Conservation (phyloP, 2,797 vertebrate genomes). For the Sorex maritimensis region DNA sequence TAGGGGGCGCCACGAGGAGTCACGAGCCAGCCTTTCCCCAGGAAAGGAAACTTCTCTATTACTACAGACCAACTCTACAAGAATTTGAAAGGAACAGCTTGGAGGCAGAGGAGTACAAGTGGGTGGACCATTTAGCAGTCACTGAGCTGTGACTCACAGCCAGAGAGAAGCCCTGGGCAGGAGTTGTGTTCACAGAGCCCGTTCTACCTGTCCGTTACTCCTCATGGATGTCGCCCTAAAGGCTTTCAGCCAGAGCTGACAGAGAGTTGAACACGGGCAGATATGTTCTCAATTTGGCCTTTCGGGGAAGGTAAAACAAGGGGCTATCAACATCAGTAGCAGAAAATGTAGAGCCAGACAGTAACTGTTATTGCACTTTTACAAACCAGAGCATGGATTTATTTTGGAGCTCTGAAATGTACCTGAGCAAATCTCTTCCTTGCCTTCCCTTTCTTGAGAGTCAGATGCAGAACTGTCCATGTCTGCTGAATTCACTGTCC, state of each 20-base stretch:
- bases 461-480: background rate
- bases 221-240: background rate
- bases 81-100: slow-evolving; percentile 8
- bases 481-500: background rate
- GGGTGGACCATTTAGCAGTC: background rate
- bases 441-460: background rate
- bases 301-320: background rate
- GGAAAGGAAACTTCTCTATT: background rate
- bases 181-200: background rate
- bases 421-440: background rate
- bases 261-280: background rate
- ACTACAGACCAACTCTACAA: background rate
- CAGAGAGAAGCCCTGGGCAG: background rate
- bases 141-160: no score
- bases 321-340: background rate
- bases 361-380: background rate
- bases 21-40: background rate
- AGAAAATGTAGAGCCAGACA: background rate
- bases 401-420: background rate
- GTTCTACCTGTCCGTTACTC: background rate
- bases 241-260: background rate
- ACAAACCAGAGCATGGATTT: background rate
- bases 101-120: background rate
- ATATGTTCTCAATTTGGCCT: background rate
- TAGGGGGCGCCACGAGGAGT: background rate